Evolutionary conservation across 2,113 vertebrate genomes (phyloP), one percentile per base, ranked within the genome.

Genomic region (Podilymbus podiceps): DNA sequence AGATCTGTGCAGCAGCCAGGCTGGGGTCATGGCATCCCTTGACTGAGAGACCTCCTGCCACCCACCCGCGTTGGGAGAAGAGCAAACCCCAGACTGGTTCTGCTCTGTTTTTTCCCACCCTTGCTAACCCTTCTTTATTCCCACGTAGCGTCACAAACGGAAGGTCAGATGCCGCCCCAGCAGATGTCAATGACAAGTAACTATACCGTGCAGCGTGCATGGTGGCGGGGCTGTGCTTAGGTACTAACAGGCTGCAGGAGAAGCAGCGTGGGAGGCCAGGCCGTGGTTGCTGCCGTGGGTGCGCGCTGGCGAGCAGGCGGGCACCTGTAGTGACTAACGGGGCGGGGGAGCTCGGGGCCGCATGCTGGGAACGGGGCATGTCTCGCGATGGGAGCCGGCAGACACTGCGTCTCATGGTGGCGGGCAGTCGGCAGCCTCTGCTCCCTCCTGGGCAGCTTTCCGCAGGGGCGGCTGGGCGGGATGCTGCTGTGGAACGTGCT

Each of bases 171-270:
- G 97, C 97, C 97, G 95, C 97, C 97, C 95, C 98, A 96, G 98
- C 98, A 95, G 98, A 98, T 99, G 98, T 98, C 98, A 98, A 96
- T 98, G 98, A 98, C 98, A 99, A 99, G 99, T 99, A 99, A 99
- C 98, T 99, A 99, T 97, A 8, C 88, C 12, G 69, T 91, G 80
- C 93, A 90, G 89, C 81, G 78, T 98, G 99, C 99, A 98, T 99
- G 99, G 99, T 99, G 99, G 97, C 12, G 98, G 99, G 98, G 97
- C 98, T 97, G 97, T 72, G 98, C 98, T 99, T 96, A 86, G 73
- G 14, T 56, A 95, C 98, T 98, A 98, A 98, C 55, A 6, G 86
- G 95, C 95, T 17, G 74, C 15, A 27, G 40, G 89, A 31, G 15
- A 68, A n/a, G 88, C 85, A 58, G 88, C 13, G 87, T 25, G 72